Percentiles rank a stretch among this genome's conserved stretches.
Evolutionary conservation across 2,888 invertebrate species (phyloP).

Genomic region (Drosophila trichaetosa): DNA sequence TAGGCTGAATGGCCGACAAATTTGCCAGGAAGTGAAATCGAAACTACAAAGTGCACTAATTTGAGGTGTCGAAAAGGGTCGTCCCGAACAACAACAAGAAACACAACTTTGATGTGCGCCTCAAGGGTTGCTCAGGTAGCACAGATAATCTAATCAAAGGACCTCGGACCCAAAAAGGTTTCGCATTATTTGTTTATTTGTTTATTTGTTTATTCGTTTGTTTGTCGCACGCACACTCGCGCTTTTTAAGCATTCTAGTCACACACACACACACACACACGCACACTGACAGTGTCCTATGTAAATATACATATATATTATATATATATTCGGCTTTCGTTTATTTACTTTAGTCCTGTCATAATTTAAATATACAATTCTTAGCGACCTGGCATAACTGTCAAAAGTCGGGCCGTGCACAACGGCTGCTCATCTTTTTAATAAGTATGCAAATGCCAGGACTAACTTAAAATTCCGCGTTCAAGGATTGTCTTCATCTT

Average conservation of each 20-base stretch:
- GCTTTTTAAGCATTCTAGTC: conserved; percentile 52
- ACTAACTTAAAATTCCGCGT: conserved; percentile 17
- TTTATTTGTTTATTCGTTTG: conserved; percentile 44
- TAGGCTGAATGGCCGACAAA: conserved; percentile 42
- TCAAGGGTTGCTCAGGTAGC: conserved; percentile 69
- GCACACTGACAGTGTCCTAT: conserved; percentile 10
- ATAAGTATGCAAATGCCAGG: conserved; percentile 72
- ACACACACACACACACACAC: conserved; percentile 35
- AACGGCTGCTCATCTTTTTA: conserved; percentile 62
- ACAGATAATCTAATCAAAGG: conserved; percentile 72
- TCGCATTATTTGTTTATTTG: conserved; percentile 51
- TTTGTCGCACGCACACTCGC: conserved; percentile 12
- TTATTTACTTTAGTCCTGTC: conserved; percentile 54
- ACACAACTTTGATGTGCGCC: conserved; percentile 70
- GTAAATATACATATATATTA: conserved; percentile 8
- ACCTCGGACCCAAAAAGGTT: conserved; percentile 58
- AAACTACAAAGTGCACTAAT: conserved; percentile 80
- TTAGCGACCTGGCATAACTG: conserved; percentile 42
- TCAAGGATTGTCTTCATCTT: not conserved
- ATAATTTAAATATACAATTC: conserved; percentile 74
- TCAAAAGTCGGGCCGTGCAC: conserved; percentile 35
- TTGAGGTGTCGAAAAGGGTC: conserved; percentile 70
- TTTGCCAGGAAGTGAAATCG: conserved; percentile 41
- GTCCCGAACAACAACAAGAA: not conserved
- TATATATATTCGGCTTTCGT: not conserved